Conservation (phyloP, 2,113 vertebrate species). For the Penelope pileata region DNA sequence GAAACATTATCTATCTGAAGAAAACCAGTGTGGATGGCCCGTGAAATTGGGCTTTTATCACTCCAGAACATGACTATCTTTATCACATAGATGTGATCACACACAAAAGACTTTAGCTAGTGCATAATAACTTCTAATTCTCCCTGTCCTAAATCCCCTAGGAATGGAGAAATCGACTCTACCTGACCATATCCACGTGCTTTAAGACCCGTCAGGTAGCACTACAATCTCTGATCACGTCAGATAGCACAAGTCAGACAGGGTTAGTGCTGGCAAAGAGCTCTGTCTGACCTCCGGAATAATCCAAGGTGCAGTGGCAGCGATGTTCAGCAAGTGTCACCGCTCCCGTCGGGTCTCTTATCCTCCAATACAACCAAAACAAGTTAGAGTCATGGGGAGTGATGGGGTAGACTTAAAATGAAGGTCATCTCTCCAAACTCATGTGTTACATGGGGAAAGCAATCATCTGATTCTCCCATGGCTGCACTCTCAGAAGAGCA, state of each 20-base stretch:
- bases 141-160: not conserved
- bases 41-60: conserved; percentile 61
- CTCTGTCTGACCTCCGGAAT: not conserved
- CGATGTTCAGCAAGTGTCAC: not conserved
- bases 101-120: conserved; percentile 25
- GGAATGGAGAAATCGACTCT: not conserved
- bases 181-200: not conserved
- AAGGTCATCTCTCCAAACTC: not conserved
- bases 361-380: not conserved
- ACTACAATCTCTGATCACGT: not conserved
- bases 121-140: conserved; percentile 12
- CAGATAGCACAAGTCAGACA: not conserved
- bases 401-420: not conserved
- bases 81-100: conserved; percentile 18
- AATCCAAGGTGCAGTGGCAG: not conserved
- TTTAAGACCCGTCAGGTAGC: not conserved
- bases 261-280: not conserved
- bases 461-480: not conserved
- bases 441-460: not conserved
- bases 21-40: conserved; percentile 16
- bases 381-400: not conserved
- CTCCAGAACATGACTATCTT: conserved; percentile 20
- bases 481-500: not conserved
- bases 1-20: not conserved
- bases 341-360: not conserved